Evolutionary conservation across 2,888 invertebrate genomes (phyloP), one percentile per base, ranked within the genome.

Genomic region (Saturnia pavonia): DNA sequence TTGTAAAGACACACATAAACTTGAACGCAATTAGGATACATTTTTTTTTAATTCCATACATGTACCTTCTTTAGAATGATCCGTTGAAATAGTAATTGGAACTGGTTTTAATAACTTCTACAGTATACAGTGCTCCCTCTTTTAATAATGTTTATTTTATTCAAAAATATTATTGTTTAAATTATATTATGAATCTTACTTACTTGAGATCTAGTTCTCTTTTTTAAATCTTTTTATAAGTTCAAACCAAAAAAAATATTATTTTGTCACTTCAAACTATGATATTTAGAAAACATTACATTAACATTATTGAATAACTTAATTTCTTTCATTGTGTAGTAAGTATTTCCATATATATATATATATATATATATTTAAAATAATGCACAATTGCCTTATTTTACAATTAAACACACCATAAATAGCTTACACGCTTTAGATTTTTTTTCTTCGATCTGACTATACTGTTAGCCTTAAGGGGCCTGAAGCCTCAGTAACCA

Each of bases 1-100:
- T 81, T 76, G 73, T 76, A 83, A 81, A 76, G 74, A 75, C 79
- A 78, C 74, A 78, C 75, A 74, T 71, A 63, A 71, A 51, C 19
- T 51, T 16, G 34, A 25, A 68, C 69, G 67, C 51, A 68, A 70
- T 74, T 71, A 74, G 68, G 57, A 70, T 72, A 70, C 67, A 71
- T 63, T 19, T 60, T 25, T 25, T 22, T 27, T 60, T 60, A 54
- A 22, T 54, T 54, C 54, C n/a, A 11, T 54, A 51, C 19, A 11
- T 51, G 16, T 19, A 51, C 48, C n/a, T n/a, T n/a, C n/a, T 19
- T 51, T 51, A 19, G 6, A 51, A 19, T 11, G 19, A 3, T 14
- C 43, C 7, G 9, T 43, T 8, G 14, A 43, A 14, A 12, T 43
- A 43, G 11, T 43, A 3, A 12, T 43, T 43, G 43, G 9, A 34